Percentiles rank a stretch among this genome's conserved stretches.
Conservation (phyloP, 2,888 invertebrate species). For the Chrysotoxum bicinctum region DNA sequence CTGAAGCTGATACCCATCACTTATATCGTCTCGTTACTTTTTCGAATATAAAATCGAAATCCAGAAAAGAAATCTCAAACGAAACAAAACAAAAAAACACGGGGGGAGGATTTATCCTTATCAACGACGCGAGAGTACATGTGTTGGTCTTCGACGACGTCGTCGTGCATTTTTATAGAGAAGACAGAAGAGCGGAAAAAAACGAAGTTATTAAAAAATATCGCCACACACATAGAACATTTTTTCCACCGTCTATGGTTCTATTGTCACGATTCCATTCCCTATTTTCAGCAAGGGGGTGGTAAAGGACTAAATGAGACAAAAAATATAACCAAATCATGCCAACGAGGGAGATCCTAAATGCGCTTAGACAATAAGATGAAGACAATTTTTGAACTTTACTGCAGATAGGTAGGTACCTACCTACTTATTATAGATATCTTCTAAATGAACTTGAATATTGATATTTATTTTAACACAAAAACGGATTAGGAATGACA, state of each 20-base stretch:
- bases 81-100: conserved; percentile 33
- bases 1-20: conserved; percentile 23
- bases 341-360: conserved; percentile 48
- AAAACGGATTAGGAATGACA: neutral
- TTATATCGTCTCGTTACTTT: conserved; percentile 57
- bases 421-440: neutral
- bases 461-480: neutral
- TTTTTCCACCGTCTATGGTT: conserved; percentile 65
- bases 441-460: conserved; percentile 18
- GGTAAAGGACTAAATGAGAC: conserved; percentile 54
- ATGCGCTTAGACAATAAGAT: neutral
- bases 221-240: conserved; percentile 61
- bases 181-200: conserved; percentile 14
- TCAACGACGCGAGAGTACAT: conserved; percentile 68
- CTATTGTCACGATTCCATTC: conserved; percentile 65
- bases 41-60: conserved; percentile 70
- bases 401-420: conserved; percentile 4
- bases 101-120: conserved; percentile 71
- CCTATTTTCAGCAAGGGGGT: conserved; percentile 29
- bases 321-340: conserved; percentile 47
- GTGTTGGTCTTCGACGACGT: conserved; percentile 59
- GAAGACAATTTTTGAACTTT: neutral
- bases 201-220: conserved; percentile 61
- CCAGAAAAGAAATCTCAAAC: conserved; percentile 67
- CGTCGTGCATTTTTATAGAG: conserved; percentile 40